Conservation (phyloP, 2,888 invertebrate genomes). For the Macrosoma leucophasiata region DNA sequence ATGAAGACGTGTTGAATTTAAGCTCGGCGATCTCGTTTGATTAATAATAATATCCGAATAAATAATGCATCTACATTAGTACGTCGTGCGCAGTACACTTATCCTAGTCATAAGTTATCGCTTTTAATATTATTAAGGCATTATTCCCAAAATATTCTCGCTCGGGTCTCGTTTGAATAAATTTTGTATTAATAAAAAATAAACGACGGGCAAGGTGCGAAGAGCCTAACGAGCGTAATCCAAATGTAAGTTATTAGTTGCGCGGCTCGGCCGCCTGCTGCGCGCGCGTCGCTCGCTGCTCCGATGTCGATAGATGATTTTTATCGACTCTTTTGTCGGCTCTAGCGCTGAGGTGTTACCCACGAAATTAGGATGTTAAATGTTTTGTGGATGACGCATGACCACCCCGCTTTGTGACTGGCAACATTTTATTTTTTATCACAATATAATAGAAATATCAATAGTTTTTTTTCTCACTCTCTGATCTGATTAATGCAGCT, state of each 20-base stretch:
- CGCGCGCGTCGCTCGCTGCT: constrained; percentile 37
- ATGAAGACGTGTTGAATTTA: constrained; percentile 22
- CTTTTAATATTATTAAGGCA: constrained; percentile 60
- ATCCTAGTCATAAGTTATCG: constrained; percentile 63
- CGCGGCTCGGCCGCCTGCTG: constrained; percentile 55
- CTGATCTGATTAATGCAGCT: constrained; percentile 40
- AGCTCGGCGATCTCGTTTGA: constrained; percentile 22
- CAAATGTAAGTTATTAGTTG: constrained; percentile 71
- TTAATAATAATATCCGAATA: constrained; percentile 46
- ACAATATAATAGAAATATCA: constrained; percentile 60
- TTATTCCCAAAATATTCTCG: constrained; percentile 59
- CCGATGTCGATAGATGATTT: constrained; percentile 53
- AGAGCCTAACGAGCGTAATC: constrained; percentile 74
- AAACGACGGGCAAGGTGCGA: constrained; percentile 69
- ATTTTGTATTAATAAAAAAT: constrained; percentile 68
- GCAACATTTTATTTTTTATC: constrained; percentile 29
- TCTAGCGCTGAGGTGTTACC: constrained; percentile 67
- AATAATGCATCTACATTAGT: constrained; percentile 39
- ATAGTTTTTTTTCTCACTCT: constrained; percentile 48
- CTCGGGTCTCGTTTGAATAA: constrained; percentile 62
- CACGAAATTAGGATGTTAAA: constrained; percentile 71
- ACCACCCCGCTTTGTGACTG: constrained; percentile 46
- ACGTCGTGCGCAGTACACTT: constrained; percentile 40
- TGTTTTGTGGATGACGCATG: constrained; percentile 70
- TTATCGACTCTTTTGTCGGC: constrained; percentile 72